Evolutionary conservation across 2,797 vertebrate species (phyloP), one percentile per base, ranked within the genome.

Genomic region (Eulemur rubriventer): DNA sequence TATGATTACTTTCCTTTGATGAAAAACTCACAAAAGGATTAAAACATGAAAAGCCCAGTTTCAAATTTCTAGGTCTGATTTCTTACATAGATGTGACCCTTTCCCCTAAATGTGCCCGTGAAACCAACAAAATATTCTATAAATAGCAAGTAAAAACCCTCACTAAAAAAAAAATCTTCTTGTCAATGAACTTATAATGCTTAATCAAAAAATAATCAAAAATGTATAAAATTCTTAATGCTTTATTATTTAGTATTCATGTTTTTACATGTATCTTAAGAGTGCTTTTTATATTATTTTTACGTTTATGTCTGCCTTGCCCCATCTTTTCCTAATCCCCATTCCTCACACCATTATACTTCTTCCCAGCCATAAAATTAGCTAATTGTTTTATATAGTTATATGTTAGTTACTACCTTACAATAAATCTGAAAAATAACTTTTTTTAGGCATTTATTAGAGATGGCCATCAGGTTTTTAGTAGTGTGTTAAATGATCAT

Each of bases 231-330:
- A 59, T 57, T 81, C 11, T 43, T 79, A 73, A 30, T 92, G 7
- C 30, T 83, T 79, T 52, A 79, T 91, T 89, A 91, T 95, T 72
- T 80, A 72, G 6, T 70, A 28, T 85, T 89, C 81, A 38, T 80
- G 28, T 52, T 86, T 92, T 90, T 85, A 86, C n/a, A 38, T 83
- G 33, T 63, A 3, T 86, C 38, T 88, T 81, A 82, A 81, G n/a
- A 83, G 48, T 87, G 7, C 43, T 82, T 94, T 81, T 70, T 81
- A 33, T 89, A 69, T 85, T 82, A 24, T 48, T 89, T 95, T 69
- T 48, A 30, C 52, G 52, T 67, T 84, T 84, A 28, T 69, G 4
- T 65, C 14, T 94, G 28, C 28, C n/a, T 43, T 72, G 55, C 41
- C 35, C 18, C 17, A 33, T 67, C 18, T 73, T 22, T 55, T 76